Percentiles rank a stretch among this genome's conserved stretches.
These are phyloP conservation scores for Lithobates sylvaticus DNA, from an alignment of 2,797 vertebrate genomes.

Conservation along the genomic window DNA sequence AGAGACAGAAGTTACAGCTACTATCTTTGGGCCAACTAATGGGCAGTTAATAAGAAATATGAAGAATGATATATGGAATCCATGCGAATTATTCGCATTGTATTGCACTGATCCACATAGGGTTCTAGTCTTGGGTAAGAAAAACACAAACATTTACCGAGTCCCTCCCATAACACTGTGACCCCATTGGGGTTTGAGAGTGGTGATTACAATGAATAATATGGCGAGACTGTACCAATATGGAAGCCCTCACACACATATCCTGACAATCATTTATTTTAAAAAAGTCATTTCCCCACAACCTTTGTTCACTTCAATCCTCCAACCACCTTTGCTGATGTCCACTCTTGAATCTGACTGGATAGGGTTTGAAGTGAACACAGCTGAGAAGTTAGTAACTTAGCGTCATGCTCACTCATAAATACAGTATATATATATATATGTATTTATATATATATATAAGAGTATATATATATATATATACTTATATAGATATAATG, in stretches of 20 bases:
- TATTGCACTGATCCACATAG: slow-evolving; percentile 62
- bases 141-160: slow-evolving; percentile 22
- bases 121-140: slow-evolving; percentile 9
- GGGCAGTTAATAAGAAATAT: slow-evolving; percentile 4
- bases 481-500: too few species aligned
- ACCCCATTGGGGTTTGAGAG: slow-evolving; percentile 73
- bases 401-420: slow-evolving; percentile 42
- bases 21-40: slow-evolving; percentile 41
- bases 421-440: slow-evolving; percentile 25
- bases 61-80: slow-evolving; percentile 24
- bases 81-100: slow-evolving; percentile 23
- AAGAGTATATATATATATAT: too few species aligned
- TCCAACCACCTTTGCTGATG: too few species aligned
- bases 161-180: slow-evolving; percentile 29
- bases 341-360: too few species aligned
- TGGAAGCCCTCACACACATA: background rate
- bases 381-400: too few species aligned
- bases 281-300: too few species aligned
- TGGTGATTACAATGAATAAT: slow-evolving; percentile 70
- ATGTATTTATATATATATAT: background rate
- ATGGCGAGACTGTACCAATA: slow-evolving; percentile 69
- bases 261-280: background rate
- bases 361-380: too few species aligned
- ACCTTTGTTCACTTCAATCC: too few species aligned
- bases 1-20: slow-evolving; percentile 5